phyloP scores from a whole-genome alignment of 1,140 invertebrate species.

The Pteromalus puparum region DNA sequence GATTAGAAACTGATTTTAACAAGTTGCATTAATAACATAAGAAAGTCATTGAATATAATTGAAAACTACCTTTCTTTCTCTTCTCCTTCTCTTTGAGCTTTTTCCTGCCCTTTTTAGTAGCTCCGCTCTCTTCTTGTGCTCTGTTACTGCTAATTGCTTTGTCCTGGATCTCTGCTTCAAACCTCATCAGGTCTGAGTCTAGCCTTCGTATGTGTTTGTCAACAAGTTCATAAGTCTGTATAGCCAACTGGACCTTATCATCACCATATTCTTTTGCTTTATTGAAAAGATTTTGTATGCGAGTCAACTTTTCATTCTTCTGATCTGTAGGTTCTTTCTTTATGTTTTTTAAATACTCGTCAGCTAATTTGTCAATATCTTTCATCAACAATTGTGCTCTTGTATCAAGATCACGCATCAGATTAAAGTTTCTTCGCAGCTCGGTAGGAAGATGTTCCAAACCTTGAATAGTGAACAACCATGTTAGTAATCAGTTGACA shows the following conservation, averaged over 20 bases:
- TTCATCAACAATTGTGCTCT: constrained; percentile 92
- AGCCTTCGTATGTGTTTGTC: constrained; percentile 97
- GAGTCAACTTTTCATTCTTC: constrained; percentile 87
- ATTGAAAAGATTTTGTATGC: constrained; percentile 91
- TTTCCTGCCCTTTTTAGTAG: constrained; percentile 82
- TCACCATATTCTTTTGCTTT: constrained; percentile 96
- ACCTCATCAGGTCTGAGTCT: constrained; percentile 96
- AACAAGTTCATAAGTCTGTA: constrained; percentile 99
- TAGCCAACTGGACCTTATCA: constrained; percentile 97
- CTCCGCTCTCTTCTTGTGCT: constrained; percentile 77
- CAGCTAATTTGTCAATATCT: constrained; percentile 91
- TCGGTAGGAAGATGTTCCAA: constrained; percentile 95
- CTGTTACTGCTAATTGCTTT: constrained; percentile 86
- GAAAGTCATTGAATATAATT: neutral
- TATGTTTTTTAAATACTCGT: constrained; percentile 86
- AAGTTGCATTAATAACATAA: neutral
- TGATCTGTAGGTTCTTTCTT: constrained; percentile 82
- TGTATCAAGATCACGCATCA: constrained; percentile 96
- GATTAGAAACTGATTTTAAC: neutral
- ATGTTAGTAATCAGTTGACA: neutral
- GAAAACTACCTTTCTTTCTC: constrained; percentile 75
- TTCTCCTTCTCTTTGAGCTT: constrained; percentile 82
- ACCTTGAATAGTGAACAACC: constrained; percentile 76
- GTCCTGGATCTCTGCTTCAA: constrained; percentile 97
- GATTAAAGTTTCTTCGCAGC: constrained; percentile 94